A percentile compares a stretch with the other conserved stretches of the same genome.
phyloP scores from a whole-genome alignment of 2,113 vertebrate genomes.

The Ceyx margarethae region DNA sequence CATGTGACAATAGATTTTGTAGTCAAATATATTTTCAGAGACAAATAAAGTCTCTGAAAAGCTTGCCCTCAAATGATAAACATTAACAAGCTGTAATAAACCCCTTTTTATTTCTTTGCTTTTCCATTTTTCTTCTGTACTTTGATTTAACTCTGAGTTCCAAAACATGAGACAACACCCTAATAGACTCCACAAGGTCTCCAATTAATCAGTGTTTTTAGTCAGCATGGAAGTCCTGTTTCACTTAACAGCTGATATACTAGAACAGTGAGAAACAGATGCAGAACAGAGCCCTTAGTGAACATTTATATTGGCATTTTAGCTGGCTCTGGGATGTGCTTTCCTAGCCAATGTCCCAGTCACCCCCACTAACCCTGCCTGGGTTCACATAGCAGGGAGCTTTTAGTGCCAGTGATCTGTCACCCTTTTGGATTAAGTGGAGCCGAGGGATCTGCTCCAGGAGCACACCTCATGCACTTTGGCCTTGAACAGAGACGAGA shows the following conservation, averaged over 20 bases:
- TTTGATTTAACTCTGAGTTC: neutral
- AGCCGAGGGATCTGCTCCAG: neutral
- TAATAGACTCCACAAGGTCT: neutral
- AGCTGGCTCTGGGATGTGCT: neutral
- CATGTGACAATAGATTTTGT: neutral
- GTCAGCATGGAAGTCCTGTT: neutral
- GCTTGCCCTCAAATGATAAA: neutral
- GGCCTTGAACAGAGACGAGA: rapidly evolving
- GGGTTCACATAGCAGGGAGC: rapidly evolving
- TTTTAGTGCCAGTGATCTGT: neutral
- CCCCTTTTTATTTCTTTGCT: neutral
- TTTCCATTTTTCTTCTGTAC: neutral
- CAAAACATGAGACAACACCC: neutral
- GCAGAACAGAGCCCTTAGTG: neutral
- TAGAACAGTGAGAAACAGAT: neutral
- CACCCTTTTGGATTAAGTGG: neutral
- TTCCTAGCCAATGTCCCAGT: neutral
- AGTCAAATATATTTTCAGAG: neutral
- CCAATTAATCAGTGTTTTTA: neutral
- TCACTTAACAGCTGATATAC: neutral
- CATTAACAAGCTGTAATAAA: neutral
- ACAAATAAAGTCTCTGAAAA: neutral
- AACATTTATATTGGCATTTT: neutral
- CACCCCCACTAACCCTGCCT: neutral
- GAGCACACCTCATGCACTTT: neutral